Evolutionary conservation across 2,888 invertebrate species (phyloP), one percentile per base, ranked within the genome.

Genomic region (Pandemis heparana): DNA sequence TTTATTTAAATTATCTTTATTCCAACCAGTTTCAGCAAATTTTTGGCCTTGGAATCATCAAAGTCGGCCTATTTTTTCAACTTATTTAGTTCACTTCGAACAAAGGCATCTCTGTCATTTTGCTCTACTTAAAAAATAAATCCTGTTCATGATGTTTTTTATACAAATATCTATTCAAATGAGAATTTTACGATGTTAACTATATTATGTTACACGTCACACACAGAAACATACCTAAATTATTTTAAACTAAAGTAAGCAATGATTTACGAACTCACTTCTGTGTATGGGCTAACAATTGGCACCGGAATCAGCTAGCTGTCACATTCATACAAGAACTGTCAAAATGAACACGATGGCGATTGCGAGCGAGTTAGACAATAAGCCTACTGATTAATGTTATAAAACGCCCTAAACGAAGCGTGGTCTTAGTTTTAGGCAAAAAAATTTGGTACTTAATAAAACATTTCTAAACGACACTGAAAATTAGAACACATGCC

Each of bases 111-210:
- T 41, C 39, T 72, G 62, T 46, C 68, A 73, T 63, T 73, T 68
- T 51, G 68, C 72, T 73, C 72, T 73, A 66, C 51, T 66, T 61
- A 68, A 14, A 59, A 67, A 43, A 62, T 23, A 53, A 53, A 63
- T 63, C 72, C 72, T 63, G 68, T 68, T 73, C 14, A 18, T 39
- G 10, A n/a, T 18, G 56, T 67, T 63, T 53, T 67, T 66, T 51
- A 61, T 51, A 14, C 23, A 59, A 48, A 46, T 43, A 63, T 46
- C 62, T 63, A 68, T 72, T 63, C 68, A 68, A 48, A 68, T 70
- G 14, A 51, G 16, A 51, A 51, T 65, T 38, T 51, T n/a, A 64
- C 38, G 65, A 65, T 51, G 23, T 65, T 14, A 16, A n/a, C 32
- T 10, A n/a, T n/a, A 5, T 16, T 5, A 63, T n/a, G 38, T 38